phyloP scores from a whole-genome alignment of 2,113 vertebrate genomes.

The Indicator indicator region DNA sequence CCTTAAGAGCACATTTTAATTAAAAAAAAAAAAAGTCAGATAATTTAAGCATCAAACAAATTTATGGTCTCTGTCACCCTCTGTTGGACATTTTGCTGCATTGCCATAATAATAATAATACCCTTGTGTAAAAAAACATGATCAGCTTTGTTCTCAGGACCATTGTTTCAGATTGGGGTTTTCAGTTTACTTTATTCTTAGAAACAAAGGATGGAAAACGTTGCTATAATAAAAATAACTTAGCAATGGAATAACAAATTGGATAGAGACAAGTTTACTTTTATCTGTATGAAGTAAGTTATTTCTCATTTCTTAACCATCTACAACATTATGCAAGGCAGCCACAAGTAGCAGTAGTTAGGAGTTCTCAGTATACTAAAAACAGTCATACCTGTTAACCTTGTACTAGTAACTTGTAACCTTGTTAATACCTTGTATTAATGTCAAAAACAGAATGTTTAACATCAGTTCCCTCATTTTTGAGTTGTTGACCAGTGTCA shows the following conservation, averaged over 20 bases:
- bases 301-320: not conserved
- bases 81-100: slow-evolving; percentile 38
- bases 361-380: not conserved
- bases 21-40: too few species aligned
- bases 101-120: not conserved
- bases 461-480: not conserved
- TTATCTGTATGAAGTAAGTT: not conserved
- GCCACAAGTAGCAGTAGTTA: not conserved
- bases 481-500: not conserved
- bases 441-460: not conserved
- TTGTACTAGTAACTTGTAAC: too few species aligned
- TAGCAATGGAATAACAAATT: not conserved
- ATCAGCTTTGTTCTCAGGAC: not conserved
- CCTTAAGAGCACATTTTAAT: not conserved
- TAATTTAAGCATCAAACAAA: not conserved
- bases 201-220: not conserved
- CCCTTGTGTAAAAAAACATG: not conserved
- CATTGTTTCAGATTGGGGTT: not conserved
- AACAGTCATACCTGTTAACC: not conserved
- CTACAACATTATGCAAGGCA: not conserved
- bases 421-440: not conserved
- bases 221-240: not conserved
- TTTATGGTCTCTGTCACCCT: slow-evolving; percentile 42
- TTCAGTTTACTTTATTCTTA: not conserved
- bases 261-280: not conserved